These are phyloP conservation scores for Epirrhoe tristata DNA, from an alignment of 2,888 invertebrate species.

Conservation along the genomic window DNA sequence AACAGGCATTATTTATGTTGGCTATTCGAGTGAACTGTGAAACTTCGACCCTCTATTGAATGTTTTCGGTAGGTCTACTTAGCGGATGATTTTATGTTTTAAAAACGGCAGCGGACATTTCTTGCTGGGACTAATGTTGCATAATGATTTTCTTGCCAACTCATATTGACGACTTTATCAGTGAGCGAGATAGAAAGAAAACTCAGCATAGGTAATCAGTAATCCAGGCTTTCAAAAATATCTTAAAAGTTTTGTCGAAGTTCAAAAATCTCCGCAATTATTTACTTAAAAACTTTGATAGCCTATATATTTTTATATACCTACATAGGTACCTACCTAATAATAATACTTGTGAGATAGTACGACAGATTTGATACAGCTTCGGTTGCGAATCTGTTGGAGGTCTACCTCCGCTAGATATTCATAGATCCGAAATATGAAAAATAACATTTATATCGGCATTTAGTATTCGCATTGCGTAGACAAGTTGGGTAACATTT, in stretches of 20 bases:
- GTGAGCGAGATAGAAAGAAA: too few species aligned
- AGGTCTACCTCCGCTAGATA: conserved; percentile 22
- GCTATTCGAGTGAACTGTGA: conserved; percentile 47
- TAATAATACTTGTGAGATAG: too few species aligned
- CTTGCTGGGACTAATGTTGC: background rate
- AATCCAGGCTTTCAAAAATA: too few species aligned
- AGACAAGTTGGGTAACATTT: conserved; percentile 70
- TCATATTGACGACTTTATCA: too few species aligned
- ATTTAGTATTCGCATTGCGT: conserved; percentile 66
- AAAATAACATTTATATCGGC: conserved; percentile 68
- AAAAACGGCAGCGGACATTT: background rate
- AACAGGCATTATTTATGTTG: conserved; percentile 55
- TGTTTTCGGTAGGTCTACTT: conserved; percentile 49
- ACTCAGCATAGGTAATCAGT: too few species aligned
- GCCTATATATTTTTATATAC: too few species aligned
- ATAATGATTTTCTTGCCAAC: background rate
- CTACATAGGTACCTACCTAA: too few species aligned
- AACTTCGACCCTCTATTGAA: conserved; percentile 54
- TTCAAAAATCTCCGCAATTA: too few species aligned
- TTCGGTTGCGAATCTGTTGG: too few species aligned
- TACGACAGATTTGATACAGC: too few species aligned
- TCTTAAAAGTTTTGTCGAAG: too few species aligned
- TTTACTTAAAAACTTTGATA: too few species aligned
- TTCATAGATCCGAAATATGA: conserved; percentile 56
- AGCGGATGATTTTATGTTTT: conserved; percentile 15